Evolutionary conservation across 2,888 invertebrate genomes (phyloP).

Genomic region (Deroplatys truncata): DNA sequence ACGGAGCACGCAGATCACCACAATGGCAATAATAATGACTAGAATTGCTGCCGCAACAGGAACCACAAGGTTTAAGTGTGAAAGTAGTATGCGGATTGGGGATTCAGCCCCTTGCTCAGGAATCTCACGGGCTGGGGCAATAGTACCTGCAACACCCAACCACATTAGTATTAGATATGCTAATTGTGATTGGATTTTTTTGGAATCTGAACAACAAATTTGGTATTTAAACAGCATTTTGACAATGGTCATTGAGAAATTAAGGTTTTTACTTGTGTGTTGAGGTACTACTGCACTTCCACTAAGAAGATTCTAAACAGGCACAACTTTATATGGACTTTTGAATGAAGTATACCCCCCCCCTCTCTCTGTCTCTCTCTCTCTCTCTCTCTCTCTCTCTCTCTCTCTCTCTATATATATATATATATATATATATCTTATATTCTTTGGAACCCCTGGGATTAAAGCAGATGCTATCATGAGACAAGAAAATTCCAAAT

Average conservation of each 20-base stretch:
- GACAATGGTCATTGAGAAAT: background rate
- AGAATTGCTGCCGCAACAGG: slow-evolving; percentile 88
- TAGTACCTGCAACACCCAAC: slow-evolving; percentile 79
- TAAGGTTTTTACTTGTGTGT: background rate
- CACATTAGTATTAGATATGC: background rate
- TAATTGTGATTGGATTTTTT: background rate
- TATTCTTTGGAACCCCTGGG: too few species aligned
- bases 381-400: too few species aligned
- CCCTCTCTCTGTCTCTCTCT: too few species aligned
- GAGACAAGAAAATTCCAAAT: too few species aligned
- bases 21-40: slow-evolving; percentile 88
- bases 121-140: slow-evolving; percentile 84
- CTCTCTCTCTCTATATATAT: too few species aligned
- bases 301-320: background rate
- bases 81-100: slow-evolving; percentile 81
- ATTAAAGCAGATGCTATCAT: too few species aligned
- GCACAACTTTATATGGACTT: too few species aligned
- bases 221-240: background rate
- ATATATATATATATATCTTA: too few species aligned
- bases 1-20: slow-evolving; percentile 87
- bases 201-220: background rate
- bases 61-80: slow-evolving; percentile 89
- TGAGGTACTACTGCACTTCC: slow-evolving; percentile 18
- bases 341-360: too few species aligned
- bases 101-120: slow-evolving; percentile 67